Conservation (phyloP, 2,797 vertebrate species). For the Coilia nasus region DNA sequence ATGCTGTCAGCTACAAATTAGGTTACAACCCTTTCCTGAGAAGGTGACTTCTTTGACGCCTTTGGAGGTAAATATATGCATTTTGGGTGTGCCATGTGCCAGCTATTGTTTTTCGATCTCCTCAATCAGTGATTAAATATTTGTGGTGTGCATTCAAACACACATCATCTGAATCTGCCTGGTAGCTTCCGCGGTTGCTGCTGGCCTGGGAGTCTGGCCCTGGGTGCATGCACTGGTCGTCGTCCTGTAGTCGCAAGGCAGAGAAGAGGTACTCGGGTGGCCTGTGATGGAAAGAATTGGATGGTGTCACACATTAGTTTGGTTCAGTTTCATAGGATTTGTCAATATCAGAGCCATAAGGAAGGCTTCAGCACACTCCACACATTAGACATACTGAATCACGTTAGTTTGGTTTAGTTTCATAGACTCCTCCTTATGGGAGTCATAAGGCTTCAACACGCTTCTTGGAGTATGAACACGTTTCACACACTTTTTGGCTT, state of each 20-base stretch:
- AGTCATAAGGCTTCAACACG: too few species aligned
- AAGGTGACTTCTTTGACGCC: background rate
- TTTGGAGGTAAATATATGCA: background rate
- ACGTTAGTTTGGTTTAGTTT: background rate
- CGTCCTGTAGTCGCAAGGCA: conserved; percentile 71
- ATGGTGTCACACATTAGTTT: background rate
- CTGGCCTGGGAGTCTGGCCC: conserved; percentile 61
- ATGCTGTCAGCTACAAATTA: background rate
- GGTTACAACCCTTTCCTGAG: background rate
- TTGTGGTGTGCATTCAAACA: conserved; percentile 36
- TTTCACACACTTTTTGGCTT: too few species aligned
- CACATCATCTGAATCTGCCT: conserved; percentile 74
- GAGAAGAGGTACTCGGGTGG: conserved; percentile 73
- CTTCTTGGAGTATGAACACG: too few species aligned
- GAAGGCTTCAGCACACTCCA: too few species aligned
- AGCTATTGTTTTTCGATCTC: background rate
- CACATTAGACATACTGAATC: too few species aligned
- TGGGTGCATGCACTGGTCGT: conserved; percentile 48
- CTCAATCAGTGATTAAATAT: background rate
- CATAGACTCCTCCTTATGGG: too few species aligned
- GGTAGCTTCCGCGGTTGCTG: conserved; percentile 65
- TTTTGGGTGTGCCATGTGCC: background rate
- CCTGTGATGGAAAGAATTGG: conserved; percentile 58
- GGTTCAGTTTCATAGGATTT: too few species aligned
- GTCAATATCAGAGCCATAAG: too few species aligned